Base-by-base conservation (phyloP, 37 sponge, comb jelly and placozoan genomes). In the Eunapius fragilis region DNA sequence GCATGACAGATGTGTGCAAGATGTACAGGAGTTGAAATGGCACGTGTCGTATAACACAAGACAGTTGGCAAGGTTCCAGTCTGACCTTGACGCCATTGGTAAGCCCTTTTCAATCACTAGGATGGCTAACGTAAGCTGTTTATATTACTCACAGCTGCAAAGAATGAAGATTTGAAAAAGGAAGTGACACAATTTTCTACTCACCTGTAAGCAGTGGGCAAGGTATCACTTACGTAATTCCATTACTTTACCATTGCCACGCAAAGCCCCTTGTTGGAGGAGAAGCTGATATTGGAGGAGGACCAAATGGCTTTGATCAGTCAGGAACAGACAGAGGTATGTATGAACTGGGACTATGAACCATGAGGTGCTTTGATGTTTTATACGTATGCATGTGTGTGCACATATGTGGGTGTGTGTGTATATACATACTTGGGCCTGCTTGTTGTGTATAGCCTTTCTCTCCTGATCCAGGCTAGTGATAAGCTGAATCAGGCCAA, bases 11-110 rank as follows among this genome's bases (percentile, higher is more conserved):
- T 77, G 85, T 71, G 17, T 82, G 35, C 37, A 35, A 71, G 94
- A 94, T 67, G 28, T 94, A 32, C 33, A 72, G 22, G 91, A 94
- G 26, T 78, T 94, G 30, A 87, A 82, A 50, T 90, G 94, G 88
- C 88, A 86, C 58, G 72, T 81, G 2, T 30, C 72, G 17, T 69
- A 35, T 58, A 77, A 91, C 24, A 26, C 47, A 2, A 69, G 88
- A 19, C 76, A 83, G 36, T 58, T 91, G 32, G 24, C 26, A 12
- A 67, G 78, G 33, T 10, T 83, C n/a, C 25, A 77, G 73, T 84
- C 83, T n/a, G 32, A 72, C 0, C 41, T 87, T 19, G 68, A 47
- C 32, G 30, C 77, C 25, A 38, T 69, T 33, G 41, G 88, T 87
- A 87, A 68, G 69, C 67, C 6, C 11, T 67, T 22, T 69, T 12